Base-by-base conservation (phyloP, 2,888 invertebrate species). In the Drosophila heteroneura region DNA sequence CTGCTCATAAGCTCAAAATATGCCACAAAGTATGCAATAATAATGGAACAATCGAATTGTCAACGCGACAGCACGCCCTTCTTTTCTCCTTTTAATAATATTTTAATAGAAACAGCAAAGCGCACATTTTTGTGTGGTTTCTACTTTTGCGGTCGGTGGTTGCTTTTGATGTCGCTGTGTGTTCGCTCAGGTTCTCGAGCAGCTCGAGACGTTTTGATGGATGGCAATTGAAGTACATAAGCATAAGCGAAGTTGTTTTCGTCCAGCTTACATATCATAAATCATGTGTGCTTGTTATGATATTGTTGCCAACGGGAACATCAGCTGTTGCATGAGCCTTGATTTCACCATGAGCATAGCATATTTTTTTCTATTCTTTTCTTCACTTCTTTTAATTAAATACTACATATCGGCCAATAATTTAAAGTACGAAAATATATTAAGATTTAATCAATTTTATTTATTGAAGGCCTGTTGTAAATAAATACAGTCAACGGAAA, bases 11-110 rank as follows among this genome's bases (percentile, higher is more conserved):
- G 65, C 61, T 32, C 70, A 68, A 81, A 81, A 76, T 74, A 76
- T 75, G 74, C 83, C 79, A 64, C 70, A 81, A 82, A 81, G 76
- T 74, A 78, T 76, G 83, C 81, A 84, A 82, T 77, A 76, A 76
- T 83, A 79, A 71, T 74, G 69, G 73, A 56, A 79, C 85, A 81
- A 83, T 85, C 80, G 81, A 83, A 85, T 81, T 83, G 77, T 69
- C 77, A 75, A 78, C 66, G 59, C 63, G 26, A 41, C 70, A 49
- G 37, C 61, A 26, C 57, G 30, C 47, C 59, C 54, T 56, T 26
- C 64, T 35, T 51, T 68, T 65, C 32, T 52, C 65, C 73, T 71
- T 70, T 81, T 82, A 83, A 82, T 83, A 82, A 82, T 83, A 83
- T 83, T 83, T 83, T 82, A 81, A 84, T 81, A 83, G 69, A 82